Conservation (phyloP, 1,140 invertebrate genomes). For the Brachionus manjavacas region DNA sequence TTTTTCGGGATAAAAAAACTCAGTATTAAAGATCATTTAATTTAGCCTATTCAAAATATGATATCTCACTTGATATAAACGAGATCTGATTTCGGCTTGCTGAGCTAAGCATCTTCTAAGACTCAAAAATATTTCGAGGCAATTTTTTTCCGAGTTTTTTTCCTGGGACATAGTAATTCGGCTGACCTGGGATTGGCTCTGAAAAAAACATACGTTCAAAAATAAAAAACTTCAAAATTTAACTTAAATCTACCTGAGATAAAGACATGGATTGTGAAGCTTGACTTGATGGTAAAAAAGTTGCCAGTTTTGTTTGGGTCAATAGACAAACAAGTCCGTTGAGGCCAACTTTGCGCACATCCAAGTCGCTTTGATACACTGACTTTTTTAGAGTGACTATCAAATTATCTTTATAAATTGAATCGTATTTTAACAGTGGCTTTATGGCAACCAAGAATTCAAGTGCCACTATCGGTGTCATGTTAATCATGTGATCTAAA, state of each 20-base stretch:
- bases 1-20: too few species aligned
- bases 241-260: not conserved
- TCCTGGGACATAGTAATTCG: constrained; percentile 23
- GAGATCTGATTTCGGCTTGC: constrained; percentile 23
- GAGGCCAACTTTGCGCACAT: constrained; percentile 29
- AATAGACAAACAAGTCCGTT: constrained; percentile 37
- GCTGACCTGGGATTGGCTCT: constrained; percentile 39
- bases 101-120: constrained; percentile 26
- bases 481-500: constrained; percentile 29
- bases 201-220: not conserved
- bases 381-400: constrained; percentile 19
- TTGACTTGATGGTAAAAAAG: constrained; percentile 39
- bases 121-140: constrained; percentile 41
- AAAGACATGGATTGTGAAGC: constrained; percentile 38
- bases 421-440: constrained; percentile 29
- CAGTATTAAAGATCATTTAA: too few species aligned
- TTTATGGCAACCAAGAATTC: constrained; percentile 29
- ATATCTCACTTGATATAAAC: constrained; percentile 20
- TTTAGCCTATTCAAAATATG: too few species aligned
- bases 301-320: constrained; percentile 7
- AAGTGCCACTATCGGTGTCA: constrained; percentile 19
- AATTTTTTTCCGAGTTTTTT: constrained; percentile 36
- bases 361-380: constrained; percentile 31
- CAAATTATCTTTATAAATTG: constrained; percentile 31
- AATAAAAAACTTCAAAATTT: not conserved